Conservation (phyloP, 2,113 vertebrate species). For the Taxidea taxus region DNA sequence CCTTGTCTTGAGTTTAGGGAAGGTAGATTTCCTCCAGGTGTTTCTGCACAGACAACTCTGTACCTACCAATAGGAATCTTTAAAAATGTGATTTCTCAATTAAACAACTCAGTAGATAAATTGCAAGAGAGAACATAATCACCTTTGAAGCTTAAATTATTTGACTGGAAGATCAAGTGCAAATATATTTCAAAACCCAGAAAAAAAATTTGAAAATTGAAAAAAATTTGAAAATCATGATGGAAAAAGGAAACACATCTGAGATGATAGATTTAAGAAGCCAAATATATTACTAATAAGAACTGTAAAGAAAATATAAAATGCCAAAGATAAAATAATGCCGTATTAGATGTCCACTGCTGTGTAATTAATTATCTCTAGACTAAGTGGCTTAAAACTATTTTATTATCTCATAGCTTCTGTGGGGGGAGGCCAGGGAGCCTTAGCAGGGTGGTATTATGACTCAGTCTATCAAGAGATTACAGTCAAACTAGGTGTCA, state of each 20-base stretch:
- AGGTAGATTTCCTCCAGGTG: not conserved
- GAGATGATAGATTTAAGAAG: not conserved
- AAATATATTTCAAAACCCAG: not conserved
- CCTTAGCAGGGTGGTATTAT: not conserved
- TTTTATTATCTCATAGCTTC: not conserved
- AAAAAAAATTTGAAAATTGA: not conserved
- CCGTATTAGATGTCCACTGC: not conserved
- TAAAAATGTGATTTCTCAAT: not conserved
- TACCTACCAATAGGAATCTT: not conserved
- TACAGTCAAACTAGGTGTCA: not conserved
- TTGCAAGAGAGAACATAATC: not conserved
- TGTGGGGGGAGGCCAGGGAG: not conserved
- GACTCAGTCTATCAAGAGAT: not conserved
- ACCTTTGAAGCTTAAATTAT: not conserved
- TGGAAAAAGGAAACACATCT: not conserved
- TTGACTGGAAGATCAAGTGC: not conserved
- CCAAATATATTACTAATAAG: not conserved
- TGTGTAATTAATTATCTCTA: not conserved
- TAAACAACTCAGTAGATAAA: not conserved
- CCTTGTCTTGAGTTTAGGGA: not conserved
- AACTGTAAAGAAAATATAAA: not conserved
- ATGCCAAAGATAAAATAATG: not conserved
- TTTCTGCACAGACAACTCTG: not conserved
- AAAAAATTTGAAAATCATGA: not conserved
- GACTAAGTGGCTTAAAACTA: not conserved